Evolutionary conservation across 2,888 invertebrate species (phyloP).

Genomic region (Drosophila setosimentum): DNA sequence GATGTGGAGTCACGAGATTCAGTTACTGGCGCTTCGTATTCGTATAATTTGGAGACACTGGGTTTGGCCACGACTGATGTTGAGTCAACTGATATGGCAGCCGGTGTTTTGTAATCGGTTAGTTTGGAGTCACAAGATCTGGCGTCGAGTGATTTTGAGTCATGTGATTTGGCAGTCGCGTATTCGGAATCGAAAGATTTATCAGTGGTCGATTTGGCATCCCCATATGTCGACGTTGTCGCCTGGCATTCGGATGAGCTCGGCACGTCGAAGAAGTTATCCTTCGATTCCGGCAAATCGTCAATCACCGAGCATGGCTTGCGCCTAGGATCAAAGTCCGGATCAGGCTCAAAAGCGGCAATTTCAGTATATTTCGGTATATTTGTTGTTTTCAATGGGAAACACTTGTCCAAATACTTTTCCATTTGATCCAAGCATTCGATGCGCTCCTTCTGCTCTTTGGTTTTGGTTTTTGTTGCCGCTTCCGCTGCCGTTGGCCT

Average conservation of each 20-base stretch:
- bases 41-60: background rate
- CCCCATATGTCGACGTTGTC: background rate
- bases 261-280: background rate
- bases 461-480: background rate
- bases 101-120: too few species aligned
- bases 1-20: background rate
- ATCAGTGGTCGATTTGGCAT: background rate
- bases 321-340: constrained; percentile 41
- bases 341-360: constrained; percentile 51
- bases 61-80: background rate
- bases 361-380: constrained; percentile 29
- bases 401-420: constrained; percentile 56
- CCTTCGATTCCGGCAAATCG: constrained; percentile 1
- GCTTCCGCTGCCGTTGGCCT: background rate
- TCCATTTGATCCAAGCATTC: constrained; percentile 58
- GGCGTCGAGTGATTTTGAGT: too few species aligned
- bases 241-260: background rate
- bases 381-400: constrained; percentile 9
- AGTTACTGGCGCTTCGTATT: background rate
- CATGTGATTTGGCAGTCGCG: background rate
- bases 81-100: background rate
- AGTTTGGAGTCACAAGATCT: too few species aligned
- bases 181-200: background rate
- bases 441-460: constrained; percentile 15
- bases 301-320: background rate